Base-by-base conservation (phyloP, 2,113 vertebrate species). In the Pterocles orientalis region DNA sequence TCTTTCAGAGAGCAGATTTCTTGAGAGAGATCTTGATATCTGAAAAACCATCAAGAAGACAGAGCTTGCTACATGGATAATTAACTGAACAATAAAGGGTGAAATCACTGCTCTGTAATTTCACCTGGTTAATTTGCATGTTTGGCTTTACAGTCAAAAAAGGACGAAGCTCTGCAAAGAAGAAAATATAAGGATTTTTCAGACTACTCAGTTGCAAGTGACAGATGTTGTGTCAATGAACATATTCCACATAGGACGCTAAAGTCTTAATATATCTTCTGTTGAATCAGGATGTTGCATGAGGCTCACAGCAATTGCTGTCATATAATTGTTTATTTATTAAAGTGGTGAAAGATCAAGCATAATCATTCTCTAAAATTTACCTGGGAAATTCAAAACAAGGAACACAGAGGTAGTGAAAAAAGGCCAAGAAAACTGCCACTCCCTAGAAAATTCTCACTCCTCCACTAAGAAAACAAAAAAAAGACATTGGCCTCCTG, bases 21-120 rank as follows among this genome's bases (percentile, higher is more conserved):
- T 80, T 83, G n/a, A 75, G 21, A 94, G 89, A 76, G 61, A 85
- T n/a, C 33, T 72, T 51, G 81, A 91, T 31, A 56, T 54, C 41
- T 73, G 34, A 82, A 79, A 85, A 78, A 14, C 24, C 53, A 48
- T 17, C 41, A 60, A 7, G 53, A 89, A 26, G 41, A 70, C 36
- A 56, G 23, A 77, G 70, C 16, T 76, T 80, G 62, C 14, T 86
- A 51, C 3, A 7, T 8, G 66, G 41, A 69, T 64, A 80, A 87
- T 80, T 88, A 80, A 65, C 36, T 26, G 47, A 82, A 88, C 25
- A 93, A 75, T 48, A 71, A 82, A 39, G 58, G 56, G 73, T 8
- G 7, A 82, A 85, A 82, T 62, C 47, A 62, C 26, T 60, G 18
- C 25, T 92, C 75, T 77, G 56, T 83, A 83, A 60, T 71, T 90